These are phyloP conservation scores for Serranus cabrilla DNA, from an alignment of 2,797 vertebrate species.

Conservation along the genomic window DNA sequence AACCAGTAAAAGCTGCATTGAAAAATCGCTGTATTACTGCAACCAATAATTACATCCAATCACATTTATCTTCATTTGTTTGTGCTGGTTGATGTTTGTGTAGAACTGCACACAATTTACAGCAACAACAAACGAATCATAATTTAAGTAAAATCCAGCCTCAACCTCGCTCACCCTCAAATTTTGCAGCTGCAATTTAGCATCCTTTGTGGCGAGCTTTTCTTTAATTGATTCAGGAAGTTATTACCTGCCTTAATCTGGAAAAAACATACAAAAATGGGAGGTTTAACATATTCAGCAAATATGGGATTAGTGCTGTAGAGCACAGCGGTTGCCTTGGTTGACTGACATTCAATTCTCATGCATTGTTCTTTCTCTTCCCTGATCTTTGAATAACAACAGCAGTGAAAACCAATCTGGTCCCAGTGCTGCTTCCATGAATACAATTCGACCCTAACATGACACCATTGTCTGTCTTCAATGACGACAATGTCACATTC, in stretches of 20 bases:
- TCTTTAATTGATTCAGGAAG: constrained; percentile 33
- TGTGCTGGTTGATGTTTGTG: constrained; percentile 8
- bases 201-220: not conserved
- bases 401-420: constrained; percentile 38
- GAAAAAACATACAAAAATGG: not conserved
- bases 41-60: constrained; percentile 46
- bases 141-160: constrained; percentile 1
- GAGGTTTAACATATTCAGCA: constrained; percentile 54
- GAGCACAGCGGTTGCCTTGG: constrained; percentile 46
- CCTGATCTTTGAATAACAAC: constrained; percentile 58
- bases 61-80: constrained; percentile 29
- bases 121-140: constrained; percentile 20
- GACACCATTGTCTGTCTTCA: constrained; percentile 16
- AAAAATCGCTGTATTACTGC: constrained; percentile 24
- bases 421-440: constrained; percentile 37
- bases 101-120: constrained; percentile 10
- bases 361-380: constrained; percentile 39
- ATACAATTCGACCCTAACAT: constrained; percentile 30
- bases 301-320: constrained; percentile 57
- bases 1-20: constrained; percentile 6
- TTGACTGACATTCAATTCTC: constrained; percentile 57
- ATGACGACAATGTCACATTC: constrained; percentile 17
- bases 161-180: not conserved
- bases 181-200: not conserved
- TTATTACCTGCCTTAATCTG: constrained; percentile 24